Conservation (phyloP, 2,888 invertebrate genomes). For the Acanthosepion lycidas region DNA sequence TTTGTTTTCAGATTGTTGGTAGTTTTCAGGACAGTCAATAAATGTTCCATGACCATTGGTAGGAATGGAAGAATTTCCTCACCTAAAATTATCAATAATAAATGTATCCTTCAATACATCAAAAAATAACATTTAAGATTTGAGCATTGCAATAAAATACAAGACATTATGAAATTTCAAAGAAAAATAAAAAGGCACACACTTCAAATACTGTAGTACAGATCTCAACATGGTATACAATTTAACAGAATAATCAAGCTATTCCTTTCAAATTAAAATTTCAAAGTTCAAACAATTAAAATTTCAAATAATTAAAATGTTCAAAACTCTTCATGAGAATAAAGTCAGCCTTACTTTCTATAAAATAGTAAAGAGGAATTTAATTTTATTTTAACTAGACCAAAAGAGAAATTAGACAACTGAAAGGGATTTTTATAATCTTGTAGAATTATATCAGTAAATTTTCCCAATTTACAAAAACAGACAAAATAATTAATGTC, state of each 20-base stretch:
- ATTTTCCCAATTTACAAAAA: background rate
- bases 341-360: background rate
- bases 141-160: background rate
- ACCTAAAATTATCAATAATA: constrained; percentile 73
- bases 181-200: background rate
- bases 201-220: no score
- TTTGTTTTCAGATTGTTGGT: constrained; percentile 77
- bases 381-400: no score
- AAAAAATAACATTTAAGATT: background rate
- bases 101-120: background rate
- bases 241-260: no score
- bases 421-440: background rate
- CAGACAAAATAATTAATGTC: background rate
- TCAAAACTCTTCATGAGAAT: background rate
- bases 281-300: background rate
- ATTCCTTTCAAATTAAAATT: no score
- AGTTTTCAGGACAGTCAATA: constrained; percentile 76
- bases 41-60: constrained; percentile 82
- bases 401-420: no score
- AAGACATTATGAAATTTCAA: background rate
- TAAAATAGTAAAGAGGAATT: background rate
- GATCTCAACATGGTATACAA: no score
- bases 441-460: background rate
- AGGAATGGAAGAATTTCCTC: constrained; percentile 83
- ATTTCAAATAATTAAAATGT: background rate